Percentiles rank a stretch among this genome's conserved stretches.
phyloP scores from a whole-genome alignment of 2,888 invertebrate genomes.

The Eupelmus urozonus region DNA sequence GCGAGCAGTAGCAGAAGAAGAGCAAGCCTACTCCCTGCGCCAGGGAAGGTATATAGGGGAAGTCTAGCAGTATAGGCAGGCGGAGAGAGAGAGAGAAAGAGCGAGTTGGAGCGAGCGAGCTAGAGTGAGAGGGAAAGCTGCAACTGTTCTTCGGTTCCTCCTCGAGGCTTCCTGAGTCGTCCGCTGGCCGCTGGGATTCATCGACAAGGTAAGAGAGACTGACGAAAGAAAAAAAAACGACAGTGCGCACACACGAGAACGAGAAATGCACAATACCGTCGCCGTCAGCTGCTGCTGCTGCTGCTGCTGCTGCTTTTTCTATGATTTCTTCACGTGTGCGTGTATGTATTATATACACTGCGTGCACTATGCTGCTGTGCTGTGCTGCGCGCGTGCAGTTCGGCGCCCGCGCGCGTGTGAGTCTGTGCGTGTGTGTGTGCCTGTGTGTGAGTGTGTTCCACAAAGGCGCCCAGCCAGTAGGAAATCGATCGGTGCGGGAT shows the following conservation, averaged over 20 bases:
- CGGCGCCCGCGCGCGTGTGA: slow-evolving; percentile 13
- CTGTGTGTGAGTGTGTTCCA: slow-evolving; percentile 40
- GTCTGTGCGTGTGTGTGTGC: not conserved
- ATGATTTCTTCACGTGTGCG: not conserved
- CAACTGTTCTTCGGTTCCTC: slow-evolving; percentile 74
- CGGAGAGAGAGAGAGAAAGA: slow-evolving; percentile 3
- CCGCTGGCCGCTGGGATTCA: slow-evolving; percentile 61
- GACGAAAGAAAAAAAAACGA: not conserved
- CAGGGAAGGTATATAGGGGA: no score
- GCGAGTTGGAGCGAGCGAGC: not conserved
- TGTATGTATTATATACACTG: not conserved
- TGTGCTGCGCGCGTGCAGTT: slow-evolving; percentile 33
- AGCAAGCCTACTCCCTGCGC: no score
- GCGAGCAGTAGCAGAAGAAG: no score
- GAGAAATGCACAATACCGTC: not conserved
- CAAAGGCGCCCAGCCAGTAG: slow-evolving; percentile 51
- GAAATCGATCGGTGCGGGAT: slow-evolving; percentile 58
- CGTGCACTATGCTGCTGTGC: slow-evolving; percentile 2
- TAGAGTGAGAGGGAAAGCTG: slow-evolving; percentile 65
- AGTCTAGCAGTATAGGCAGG: not conserved
- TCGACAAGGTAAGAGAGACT: slow-evolving; percentile 64
- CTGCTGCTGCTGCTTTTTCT: not conserved
- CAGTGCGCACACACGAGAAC: not conserved
- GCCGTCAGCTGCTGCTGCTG: slow-evolving; percentile 7
- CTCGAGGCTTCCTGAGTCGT: slow-evolving; percentile 67